Percentiles rank a stretch among this genome's conserved stretches.
phyloP scores from a whole-genome alignment of 2,888 invertebrate species.

The Nemoura dubitans region DNA sequence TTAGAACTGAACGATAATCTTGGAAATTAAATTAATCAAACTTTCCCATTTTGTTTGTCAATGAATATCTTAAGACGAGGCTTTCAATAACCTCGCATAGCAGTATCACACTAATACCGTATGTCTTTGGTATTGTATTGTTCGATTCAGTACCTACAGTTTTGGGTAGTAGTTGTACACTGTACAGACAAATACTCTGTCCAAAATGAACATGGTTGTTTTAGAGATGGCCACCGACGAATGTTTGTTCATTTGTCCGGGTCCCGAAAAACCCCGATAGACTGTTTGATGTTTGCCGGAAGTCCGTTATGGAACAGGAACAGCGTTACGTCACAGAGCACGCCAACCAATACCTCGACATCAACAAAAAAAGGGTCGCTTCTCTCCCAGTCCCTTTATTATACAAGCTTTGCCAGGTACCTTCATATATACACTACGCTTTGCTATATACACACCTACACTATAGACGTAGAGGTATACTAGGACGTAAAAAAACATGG shows the following conservation, averaged over 20 bases:
- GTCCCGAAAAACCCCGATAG: background rate
- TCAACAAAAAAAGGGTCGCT: background rate
- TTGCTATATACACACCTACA: no score
- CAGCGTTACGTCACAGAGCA: background rate
- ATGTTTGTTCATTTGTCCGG: background rate
- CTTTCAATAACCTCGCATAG: no score
- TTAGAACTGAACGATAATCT: no score
- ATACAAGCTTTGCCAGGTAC: background rate
- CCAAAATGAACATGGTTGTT: background rate
- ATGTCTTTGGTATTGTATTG: no score
- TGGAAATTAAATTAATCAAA: no score
- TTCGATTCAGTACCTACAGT: no score
- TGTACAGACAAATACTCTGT: background rate
- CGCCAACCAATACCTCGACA: background rate
- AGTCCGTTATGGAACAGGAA: conserved; percentile 3
- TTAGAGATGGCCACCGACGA: background rate
- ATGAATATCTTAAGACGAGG: no score
- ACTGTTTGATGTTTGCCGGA: conserved; percentile 3
- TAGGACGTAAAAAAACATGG: background rate
- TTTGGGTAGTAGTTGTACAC: background rate
- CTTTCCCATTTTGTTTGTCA: no score
- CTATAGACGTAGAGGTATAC: background rate
- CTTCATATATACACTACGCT: background rate
- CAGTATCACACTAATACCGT: no score
- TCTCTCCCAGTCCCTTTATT: background rate